Percentiles rank a stretch among this genome's conserved stretches.
phyloP scores from a whole-genome alignment of 1,140 invertebrate species.

The Orchestia grillus region DNA sequence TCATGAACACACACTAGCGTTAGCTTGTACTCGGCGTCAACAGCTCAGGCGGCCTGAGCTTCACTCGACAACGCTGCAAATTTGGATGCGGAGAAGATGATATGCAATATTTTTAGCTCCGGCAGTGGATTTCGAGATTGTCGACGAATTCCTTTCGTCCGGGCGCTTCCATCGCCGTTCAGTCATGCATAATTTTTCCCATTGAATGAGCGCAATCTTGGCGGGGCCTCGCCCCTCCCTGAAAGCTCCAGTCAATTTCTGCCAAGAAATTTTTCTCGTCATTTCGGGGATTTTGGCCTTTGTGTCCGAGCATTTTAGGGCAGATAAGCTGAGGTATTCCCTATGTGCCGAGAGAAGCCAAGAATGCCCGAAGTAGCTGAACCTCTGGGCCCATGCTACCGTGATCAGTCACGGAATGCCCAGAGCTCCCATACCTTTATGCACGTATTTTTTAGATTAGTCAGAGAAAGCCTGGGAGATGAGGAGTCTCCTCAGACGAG shows the following conservation, averaged over 20 bases:
- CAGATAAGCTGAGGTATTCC: neutral
- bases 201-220: slow-evolving; percentile 30
- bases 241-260: slow-evolving; percentile 51
- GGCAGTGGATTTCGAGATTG: neutral
- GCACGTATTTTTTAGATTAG: neutral
- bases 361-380: neutral
- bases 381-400: neutral
- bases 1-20: no score
- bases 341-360: neutral
- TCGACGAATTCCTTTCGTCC: slow-evolving; percentile 13
- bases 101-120: neutral
- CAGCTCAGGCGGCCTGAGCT: neutral
- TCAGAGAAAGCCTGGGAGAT: neutral
- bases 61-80: neutral
- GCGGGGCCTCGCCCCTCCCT: neutral
- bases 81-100: neutral
- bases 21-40: neutral
- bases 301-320: slow-evolving; percentile 19
- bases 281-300: slow-evolving; percentile 26
- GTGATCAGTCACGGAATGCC: neutral
- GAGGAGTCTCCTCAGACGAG: neutral
- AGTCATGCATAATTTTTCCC: slow-evolving; percentile 56
- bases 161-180: neutral
- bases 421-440: neutral
- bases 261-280: slow-evolving; percentile 36